Conservation (phyloP, 2,888 invertebrate species). For the Thecocarcelia acutangulata region DNA sequence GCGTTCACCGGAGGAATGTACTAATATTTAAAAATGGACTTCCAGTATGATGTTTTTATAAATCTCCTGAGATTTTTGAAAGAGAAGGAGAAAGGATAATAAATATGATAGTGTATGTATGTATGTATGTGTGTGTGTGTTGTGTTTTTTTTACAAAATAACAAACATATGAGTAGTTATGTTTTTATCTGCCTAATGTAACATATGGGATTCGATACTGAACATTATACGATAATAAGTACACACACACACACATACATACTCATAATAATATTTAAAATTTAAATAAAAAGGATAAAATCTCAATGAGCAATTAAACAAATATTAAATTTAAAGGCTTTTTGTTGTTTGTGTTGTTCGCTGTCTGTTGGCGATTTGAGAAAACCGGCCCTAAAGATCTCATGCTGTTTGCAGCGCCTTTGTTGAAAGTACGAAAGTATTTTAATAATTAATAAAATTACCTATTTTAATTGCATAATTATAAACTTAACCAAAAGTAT, state of each 20-base stretch:
- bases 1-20: slow-evolving; percentile 34
- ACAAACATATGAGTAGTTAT: neutral
- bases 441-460: slow-evolving; percentile 67
- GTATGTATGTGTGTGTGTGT: slow-evolving; percentile 1
- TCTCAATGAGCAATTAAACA: slow-evolving; percentile 11
- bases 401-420: neutral
- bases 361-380: neutral
- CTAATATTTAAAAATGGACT: slow-evolving; percentile 54
- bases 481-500: slow-evolving; percentile 54
- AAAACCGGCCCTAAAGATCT: neutral
- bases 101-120: slow-evolving; percentile 13
- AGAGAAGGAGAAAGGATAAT: slow-evolving; percentile 29
- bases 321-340: neutral
- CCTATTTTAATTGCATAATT: slow-evolving; percentile 68
- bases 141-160: neutral
- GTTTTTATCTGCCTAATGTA: slow-evolving; percentile 52
- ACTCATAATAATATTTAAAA: neutral
- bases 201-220: slow-evolving; percentile 57
- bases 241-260: neutral
- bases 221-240: slow-evolving; percentile 13
- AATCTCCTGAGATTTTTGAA: slow-evolving; percentile 51
- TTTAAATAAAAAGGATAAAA: slow-evolving; percentile 26
- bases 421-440: slow-evolving; percentile 28
- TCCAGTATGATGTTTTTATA: slow-evolving; percentile 55
- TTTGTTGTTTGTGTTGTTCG: no score